These are phyloP conservation scores for Aspiorhynchus laticeps DNA, from an alignment of 2,113 vertebrate species.

Conservation along the genomic window DNA sequence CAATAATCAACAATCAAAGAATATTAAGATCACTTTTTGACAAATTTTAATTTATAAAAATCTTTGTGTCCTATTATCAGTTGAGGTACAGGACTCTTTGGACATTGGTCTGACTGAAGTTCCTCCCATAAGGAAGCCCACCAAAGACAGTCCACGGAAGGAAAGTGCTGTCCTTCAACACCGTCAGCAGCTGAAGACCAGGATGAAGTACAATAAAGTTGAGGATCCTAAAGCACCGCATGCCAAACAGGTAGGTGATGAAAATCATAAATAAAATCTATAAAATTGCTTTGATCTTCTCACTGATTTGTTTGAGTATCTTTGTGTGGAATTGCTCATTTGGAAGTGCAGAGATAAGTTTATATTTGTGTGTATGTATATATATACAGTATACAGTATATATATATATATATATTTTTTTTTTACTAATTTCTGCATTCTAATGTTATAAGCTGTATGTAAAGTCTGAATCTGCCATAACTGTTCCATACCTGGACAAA, in stretches of 20 bases:
- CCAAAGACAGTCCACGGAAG: constrained; percentile 71
- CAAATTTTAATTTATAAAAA: background rate
- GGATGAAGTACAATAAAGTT: constrained; percentile 77
- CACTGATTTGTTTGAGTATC: background rate
- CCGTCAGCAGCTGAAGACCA: constrained; percentile 73
- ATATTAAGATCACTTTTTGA: background rate
- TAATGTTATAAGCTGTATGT: background rate
- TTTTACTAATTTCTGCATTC: background rate
- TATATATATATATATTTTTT: background rate
- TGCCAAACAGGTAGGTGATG: constrained; percentile 69
- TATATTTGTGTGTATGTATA: background rate
- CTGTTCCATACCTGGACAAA: background rate
- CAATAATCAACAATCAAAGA: background rate
- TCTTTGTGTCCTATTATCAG: constrained; percentile 52
- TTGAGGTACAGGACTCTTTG: constrained; percentile 63
- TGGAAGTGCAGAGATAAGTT: background rate
- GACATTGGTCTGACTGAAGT: constrained; percentile 68
- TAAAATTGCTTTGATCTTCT: background rate
- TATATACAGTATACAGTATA: too few relatives aligned
- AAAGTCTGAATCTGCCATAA: background rate
- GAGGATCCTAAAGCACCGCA: constrained; percentile 72
- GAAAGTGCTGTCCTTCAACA: constrained; percentile 75
- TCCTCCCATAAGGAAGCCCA: constrained; percentile 64
- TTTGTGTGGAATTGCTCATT: background rate
- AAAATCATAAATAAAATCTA: background rate